Percentiles rank a stretch among this genome's conserved stretches.
Evolutionary conservation across 2,888 invertebrate genomes (phyloP).

Genomic region (Eretmocerus hayati): DNA sequence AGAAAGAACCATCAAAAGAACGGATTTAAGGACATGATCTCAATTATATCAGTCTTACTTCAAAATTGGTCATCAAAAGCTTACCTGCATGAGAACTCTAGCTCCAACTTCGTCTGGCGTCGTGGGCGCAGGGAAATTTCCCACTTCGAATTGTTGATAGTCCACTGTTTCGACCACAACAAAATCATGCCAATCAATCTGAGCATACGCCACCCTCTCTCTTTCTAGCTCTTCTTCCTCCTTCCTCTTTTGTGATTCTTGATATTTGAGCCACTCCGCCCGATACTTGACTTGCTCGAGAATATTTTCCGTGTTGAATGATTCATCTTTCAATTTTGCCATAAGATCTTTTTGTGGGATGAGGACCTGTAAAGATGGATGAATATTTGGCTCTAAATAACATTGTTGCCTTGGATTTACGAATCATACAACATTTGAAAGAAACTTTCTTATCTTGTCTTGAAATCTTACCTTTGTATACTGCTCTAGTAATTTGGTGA

Average conservation of each 20-base stretch:
- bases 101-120: constrained; percentile 97
- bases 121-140: constrained; percentile 94
- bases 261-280: constrained; percentile 94
- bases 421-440: too few species aligned
- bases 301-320: constrained; percentile 58
- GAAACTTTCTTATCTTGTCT: too few species aligned
- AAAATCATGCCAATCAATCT: constrained; percentile 99
- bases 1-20: constrained; percentile 9
- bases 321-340: constrained; percentile 70
- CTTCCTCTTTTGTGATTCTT: constrained; percentile 83
- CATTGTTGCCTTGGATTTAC: too few species aligned
- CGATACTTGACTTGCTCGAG: constrained; percentile 89
- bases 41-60: too few species aligned
- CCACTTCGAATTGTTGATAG: constrained; percentile 92
- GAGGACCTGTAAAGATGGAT: constrained; percentile 56
- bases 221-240: constrained; percentile 94
- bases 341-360: constrained; percentile 91
- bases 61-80: too few species aligned
- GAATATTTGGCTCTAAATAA: too few species aligned
- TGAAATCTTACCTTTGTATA: constrained; percentile 98
- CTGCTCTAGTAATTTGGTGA: constrained; percentile 94
- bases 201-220: constrained; percentile 91
- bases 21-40: too few species aligned
- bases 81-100: constrained; percentile 76
- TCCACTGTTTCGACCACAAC: constrained; percentile 99